Evolutionary conservation across 2,797 vertebrate species (phyloP), one percentile per base, ranked within the genome.

Genomic region (Heterohyrax brucei): DNA sequence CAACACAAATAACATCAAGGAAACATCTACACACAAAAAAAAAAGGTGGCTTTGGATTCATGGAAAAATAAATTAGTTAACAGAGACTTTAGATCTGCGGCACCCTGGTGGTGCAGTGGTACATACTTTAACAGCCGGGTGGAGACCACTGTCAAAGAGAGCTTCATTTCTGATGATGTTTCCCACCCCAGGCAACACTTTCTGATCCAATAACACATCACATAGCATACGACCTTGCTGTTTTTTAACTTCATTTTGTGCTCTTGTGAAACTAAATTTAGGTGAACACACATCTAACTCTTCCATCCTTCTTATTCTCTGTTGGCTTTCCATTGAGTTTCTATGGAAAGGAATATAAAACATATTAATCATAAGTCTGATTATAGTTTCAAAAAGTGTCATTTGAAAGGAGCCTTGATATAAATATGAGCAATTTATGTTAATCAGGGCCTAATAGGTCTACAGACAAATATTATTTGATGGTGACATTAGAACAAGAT

Each of bases 91-190:
- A 83, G 7, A 59, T 26, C 0, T 56, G 53, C 18, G 53, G 53
- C 13, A 16, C 53, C 53, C 53, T 56, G 53, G 53, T 56, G 53
- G 53, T 16, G 18, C 53, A 56, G 53, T 56, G 53, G 59, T 93
- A 97, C 96, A 16, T 98, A 99, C 99, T 99, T 99, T 99, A 95
- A 99, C 98, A 92, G 98, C 98, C 94, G 99, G 99, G 96, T 99
- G 99, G 91, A 99, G 98, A 91, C 99, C 99, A 16, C 99, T 99
- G 98, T 99, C 99, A 98, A 99, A 99, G 68, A 99, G 98, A 44
- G 99, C 99, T 98, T 99, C 99, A 21, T 99, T 99, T 98, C 99
- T 99, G 98, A 99, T 99, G 97, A 99, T 99, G 98, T 99, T 99
- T 93, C 99, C 99, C 4, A 99, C 99, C 70, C 99, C 99, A 1